These are phyloP conservation scores for Ptychochromis oligacanthus DNA, from an alignment of 2,113 vertebrate species.

Conservation along the genomic window DNA sequence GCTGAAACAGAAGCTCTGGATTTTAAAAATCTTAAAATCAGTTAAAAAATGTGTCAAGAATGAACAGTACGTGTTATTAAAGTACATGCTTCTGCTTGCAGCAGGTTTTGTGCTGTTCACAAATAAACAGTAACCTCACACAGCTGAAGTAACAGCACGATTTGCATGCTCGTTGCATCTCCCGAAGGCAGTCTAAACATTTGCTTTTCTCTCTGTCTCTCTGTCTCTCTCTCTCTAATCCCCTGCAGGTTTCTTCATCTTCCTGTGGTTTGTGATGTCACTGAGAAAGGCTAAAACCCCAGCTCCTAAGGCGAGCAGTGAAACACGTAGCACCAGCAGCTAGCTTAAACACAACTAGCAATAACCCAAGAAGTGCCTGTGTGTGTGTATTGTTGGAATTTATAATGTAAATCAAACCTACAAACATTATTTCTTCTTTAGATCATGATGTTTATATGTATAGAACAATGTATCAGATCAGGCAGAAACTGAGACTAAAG, in stretches of 20 bases:
- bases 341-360: neutral
- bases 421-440: neutral
- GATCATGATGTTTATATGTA: neutral
- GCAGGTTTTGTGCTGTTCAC: too few relatives aligned
- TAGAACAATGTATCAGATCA: neutral
- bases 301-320: fast-evolving
- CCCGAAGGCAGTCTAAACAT: too few relatives aligned
- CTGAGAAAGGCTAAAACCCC: neutral
- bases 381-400: neutral
- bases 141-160: too few relatives aligned
- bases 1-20: too few relatives aligned
- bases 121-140: too few relatives aligned
- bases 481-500: too few relatives aligned
- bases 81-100: too few relatives aligned
- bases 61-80: too few relatives aligned
- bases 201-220: neutral
- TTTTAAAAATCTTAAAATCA: too few relatives aligned
- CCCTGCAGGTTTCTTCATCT: slow-evolving; percentile 62
- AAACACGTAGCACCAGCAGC: neutral
- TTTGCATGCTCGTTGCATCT: too few relatives aligned
- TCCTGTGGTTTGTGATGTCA: slow-evolving; percentile 56
- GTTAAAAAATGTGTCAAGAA: too few relatives aligned
- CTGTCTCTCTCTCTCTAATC: too few relatives aligned
- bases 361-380: neutral
- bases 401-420: neutral